A percentile compares a stretch with the other conserved stretches of the same genome.
phyloP scores from a whole-genome alignment of 2,797 vertebrate species.

The Chloroceryle amazona region DNA sequence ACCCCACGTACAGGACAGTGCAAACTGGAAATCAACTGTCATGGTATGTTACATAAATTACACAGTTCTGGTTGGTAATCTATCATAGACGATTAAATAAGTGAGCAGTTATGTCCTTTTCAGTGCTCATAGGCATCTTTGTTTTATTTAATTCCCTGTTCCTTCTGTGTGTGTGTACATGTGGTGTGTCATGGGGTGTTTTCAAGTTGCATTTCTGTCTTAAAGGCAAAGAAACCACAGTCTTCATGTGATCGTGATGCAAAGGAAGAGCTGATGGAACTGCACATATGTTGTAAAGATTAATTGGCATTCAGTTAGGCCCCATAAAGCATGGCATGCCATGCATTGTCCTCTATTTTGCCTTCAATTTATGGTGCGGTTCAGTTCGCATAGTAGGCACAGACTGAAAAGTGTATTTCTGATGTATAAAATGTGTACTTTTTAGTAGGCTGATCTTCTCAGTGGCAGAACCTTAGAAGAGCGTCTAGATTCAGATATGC shows the following conservation, averaged over 20 bases:
- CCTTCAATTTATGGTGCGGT: neutral
- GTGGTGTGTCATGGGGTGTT: neutral
- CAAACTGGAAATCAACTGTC: slow-evolving; percentile 3
- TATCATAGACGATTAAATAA: slow-evolving; percentile 19
- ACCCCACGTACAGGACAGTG: neutral
- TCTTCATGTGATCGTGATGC: neutral
- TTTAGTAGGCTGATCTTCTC: neutral
- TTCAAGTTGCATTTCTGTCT: neutral
- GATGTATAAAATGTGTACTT: neutral
- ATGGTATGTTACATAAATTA: neutral
- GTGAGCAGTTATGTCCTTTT: neutral
- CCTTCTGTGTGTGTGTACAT: neutral
- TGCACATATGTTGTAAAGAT: slow-evolving; percentile 34
- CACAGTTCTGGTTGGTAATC: neutral
- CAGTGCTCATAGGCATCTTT: neutral
- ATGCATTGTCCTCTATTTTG: slow-evolving; percentile 14
- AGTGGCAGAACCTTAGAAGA: neutral
- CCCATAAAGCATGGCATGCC: slow-evolving; percentile 40
- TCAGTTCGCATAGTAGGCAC: neutral
- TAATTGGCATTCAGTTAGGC: slow-evolving; percentile 44
- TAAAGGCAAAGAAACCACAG: neutral
- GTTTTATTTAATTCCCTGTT: neutral
- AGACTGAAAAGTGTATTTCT: neutral
- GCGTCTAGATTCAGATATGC: neutral
- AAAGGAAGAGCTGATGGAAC: neutral